Evolutionary conservation across 2,888 invertebrate genomes (phyloP).

Genomic region (Chouioia cunea): DNA sequence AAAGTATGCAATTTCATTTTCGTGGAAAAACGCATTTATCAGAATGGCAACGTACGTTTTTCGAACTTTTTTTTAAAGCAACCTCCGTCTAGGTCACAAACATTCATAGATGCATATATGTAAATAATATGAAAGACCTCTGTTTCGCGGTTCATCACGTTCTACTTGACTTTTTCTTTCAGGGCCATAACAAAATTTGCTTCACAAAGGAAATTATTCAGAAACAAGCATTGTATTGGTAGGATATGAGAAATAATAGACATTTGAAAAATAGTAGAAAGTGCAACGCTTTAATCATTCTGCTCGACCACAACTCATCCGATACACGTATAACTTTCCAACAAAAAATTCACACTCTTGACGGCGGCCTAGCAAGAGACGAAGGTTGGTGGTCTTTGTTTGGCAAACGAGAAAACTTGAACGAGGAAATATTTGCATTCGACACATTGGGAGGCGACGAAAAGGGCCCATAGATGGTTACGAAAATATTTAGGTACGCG

Average conservation of each 20-base stretch:
- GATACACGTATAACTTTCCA: not conserved
- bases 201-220: constrained; percentile 4
- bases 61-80: too few relatives aligned
- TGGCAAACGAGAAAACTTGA: not conserved
- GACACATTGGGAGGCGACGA: not conserved
- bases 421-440: constrained; percentile 28
- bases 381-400: not conserved
- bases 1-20: constrained; percentile 20
- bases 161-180: too few relatives aligned
- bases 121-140: too few relatives aligned
- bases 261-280: too few relatives aligned
- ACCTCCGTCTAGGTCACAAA: too few relatives aligned
- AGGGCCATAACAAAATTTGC: constrained; percentile 2
- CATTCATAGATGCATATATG: too few relatives aligned
- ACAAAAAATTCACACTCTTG: constrained; percentile 3
- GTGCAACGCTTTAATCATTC: constrained; percentile 18
- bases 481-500: constrained; percentile 30
- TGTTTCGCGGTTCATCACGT: too few relatives aligned
- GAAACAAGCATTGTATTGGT: not conserved
- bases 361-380: not conserved
- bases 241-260: not conserved
- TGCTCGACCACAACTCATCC: not conserved
- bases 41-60: not conserved
- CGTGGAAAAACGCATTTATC: constrained; percentile 16
- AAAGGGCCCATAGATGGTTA: constrained; percentile 6